Conservation (phyloP, 2,113 vertebrate species). For the Oxyruncus cristatus region DNA sequence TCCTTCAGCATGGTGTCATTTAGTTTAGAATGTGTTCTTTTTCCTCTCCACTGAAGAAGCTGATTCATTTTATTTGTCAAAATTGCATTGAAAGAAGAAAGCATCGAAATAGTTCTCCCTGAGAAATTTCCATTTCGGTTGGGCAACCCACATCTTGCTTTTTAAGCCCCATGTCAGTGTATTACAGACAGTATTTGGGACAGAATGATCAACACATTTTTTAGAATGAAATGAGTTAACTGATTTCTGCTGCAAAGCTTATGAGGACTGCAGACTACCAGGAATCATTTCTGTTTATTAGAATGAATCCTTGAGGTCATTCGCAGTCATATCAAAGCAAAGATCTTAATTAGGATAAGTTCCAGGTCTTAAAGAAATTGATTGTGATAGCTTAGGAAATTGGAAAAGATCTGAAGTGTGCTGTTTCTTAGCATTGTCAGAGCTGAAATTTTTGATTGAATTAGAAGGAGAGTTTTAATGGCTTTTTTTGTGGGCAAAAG, state of each 20-base stretch:
- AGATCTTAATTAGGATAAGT: conserved; percentile 79
- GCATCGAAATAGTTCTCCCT: not conserved
- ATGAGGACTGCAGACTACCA: not conserved
- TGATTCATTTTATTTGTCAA: not conserved
- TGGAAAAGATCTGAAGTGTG: conserved; percentile 60
- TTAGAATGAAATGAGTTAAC: not conserved
- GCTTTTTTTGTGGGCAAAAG: conserved; percentile 49
- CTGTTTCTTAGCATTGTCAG: conserved; percentile 64
- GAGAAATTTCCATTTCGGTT: not conserved
- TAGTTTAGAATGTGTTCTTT: not conserved
- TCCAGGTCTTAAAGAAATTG: conserved; percentile 73
- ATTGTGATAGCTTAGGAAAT: conserved; percentile 62
- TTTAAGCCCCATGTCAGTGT: not conserved
- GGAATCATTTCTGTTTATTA: conserved; percentile 57
- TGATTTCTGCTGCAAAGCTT: not conserved
- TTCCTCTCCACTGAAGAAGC: not conserved
- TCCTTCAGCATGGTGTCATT: not conserved
- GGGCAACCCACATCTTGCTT: not conserved
- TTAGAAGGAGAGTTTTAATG: conserved; percentile 59
- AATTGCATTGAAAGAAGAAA: not conserved
- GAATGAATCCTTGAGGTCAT: conserved; percentile 52
- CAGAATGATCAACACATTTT: not conserved
- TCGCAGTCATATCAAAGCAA: conserved; percentile 68
- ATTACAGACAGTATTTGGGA: not conserved
- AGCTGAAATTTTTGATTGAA: conserved; percentile 42